Evolutionary conservation across 2,797 vertebrate species (phyloP), one percentile per base, ranked within the genome.

Genomic region (Ambastaia sidthimunki): DNA sequence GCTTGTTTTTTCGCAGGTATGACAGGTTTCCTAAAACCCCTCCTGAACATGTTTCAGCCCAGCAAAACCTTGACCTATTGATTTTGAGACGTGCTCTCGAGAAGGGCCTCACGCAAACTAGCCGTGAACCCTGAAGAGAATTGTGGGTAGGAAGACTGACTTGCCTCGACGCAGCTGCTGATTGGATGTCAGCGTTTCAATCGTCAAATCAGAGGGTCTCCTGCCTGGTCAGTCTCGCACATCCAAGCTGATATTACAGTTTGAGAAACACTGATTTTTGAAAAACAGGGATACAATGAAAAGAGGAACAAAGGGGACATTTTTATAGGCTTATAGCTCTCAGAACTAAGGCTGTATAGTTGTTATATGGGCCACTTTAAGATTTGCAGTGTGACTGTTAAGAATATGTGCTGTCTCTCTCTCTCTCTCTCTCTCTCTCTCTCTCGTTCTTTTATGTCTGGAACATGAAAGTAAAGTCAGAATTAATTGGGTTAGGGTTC

Each of bases 401-500:
- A 63, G 37, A 21, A 52, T 57, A 54, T 78, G 7, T 7, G n/a
- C 18, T 21, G n/a, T 57, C 54, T 18, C 44, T 69, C 52, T 77
- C 12, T 13, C 60, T 31, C 52, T 67, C 23, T 21, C 44, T 48
- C 9, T 16, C 21, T 34, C 5, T 68, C 25, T 68, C 52, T 28
- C 21, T 77, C 75, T 21, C 59, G 13, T 55, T 78, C 67, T 72
- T 78, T 65, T 59, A 54, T 65, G 77, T 71, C 65, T 72, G 59
- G 19, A 54, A 72, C 69, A 79, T 79, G 57, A 79, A 72, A 72
- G 77, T 79, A 16, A 71, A 79, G 77, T 72, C 6, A 41, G 69
- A 78, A 50, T 78, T 78, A 71, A 78, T 78, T 78, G 57, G 57
- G 76, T 78, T 78, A 62, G 28, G 68, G 68, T 71, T 28, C 34